Base-by-base conservation (phyloP, 92 coral and sea anemone genomes). In the Paragorgia papillata region DNA sequence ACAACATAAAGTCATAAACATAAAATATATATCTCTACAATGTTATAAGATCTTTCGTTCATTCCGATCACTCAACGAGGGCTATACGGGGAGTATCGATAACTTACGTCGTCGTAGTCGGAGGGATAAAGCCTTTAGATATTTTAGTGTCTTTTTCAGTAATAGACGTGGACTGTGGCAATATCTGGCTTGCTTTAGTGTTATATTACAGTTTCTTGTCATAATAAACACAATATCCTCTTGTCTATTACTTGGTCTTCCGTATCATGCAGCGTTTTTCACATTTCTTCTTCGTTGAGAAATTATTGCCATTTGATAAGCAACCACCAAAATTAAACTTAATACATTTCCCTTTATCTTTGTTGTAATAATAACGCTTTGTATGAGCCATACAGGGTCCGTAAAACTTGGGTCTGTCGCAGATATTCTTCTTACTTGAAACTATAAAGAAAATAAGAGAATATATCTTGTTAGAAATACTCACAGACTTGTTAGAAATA, bases 241-340 rank as follows among this genome's bases (percentile, higher is more conserved):
- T 1, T 13, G 3, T 13, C 7, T 10, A 63, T 51, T 51, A 28
- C 33, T 40, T n/a, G 60, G 67, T 18, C 62, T 37, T 41, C 29
- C 66, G 67, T 59, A 60, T 66, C 66, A 80, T 44, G 30, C 96
- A 90, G 15, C 74, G 82, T 22, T 69, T 55, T 65, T 90, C 90
- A 59, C 96, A 90, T 62, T 85, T 88, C 44, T 66, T 86, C 61
- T 77, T 90, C 17, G 89, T 76, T 60, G 78, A 35, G 66, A 90
- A 90, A 76, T 87, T 90, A 78, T 90, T 90, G 13, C 89, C 88
- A 70, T 90, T 90, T 53, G 84, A 68, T 35, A 32, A 59, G 43
- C 96, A 90, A 0, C 96, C 96, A 0, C 86, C 85, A 50, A 41
- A 90, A 17, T 57, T 32, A 43, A 90, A 90, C 27, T 49, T 35